Conservation (phyloP, 2,797 vertebrate species). For the Scyliorhinus canicula region DNA sequence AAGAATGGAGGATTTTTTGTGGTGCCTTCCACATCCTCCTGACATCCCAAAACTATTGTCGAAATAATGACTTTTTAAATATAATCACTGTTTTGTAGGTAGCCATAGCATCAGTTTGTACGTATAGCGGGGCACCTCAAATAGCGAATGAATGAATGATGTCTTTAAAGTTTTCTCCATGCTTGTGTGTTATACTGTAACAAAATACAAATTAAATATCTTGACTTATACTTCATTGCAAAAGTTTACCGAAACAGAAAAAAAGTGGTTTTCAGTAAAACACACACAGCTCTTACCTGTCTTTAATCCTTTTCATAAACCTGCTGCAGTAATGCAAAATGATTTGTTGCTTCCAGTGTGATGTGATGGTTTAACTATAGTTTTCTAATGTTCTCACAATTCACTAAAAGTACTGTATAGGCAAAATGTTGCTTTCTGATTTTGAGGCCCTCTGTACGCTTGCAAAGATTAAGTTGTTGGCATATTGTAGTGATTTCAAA, state of each 20-base stretch:
- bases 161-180: not conserved
- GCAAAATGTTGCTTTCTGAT: not conserved
- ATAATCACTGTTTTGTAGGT: not conserved
- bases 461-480: not conserved
- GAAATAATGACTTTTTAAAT: not conserved
- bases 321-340: not conserved
- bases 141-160: not conserved
- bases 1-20: not conserved
- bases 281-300: not conserved
- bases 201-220: not conserved
- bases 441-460: not conserved
- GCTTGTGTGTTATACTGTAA: not conserved
- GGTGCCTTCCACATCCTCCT: not conserved
- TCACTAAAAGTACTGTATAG: not conserved
- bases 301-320: not conserved
- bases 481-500: not conserved
- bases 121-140: not conserved
- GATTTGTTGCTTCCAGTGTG: not conserved
- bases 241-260: not conserved
- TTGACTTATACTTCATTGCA: not conserved
- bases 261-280: not conserved
- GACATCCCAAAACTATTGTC: not conserved
- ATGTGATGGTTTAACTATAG: not conserved
- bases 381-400: not conserved
- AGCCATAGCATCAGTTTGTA: not conserved